Conservation (phyloP, 2,797 vertebrate species). For the Notamacropus eugenii region DNA sequence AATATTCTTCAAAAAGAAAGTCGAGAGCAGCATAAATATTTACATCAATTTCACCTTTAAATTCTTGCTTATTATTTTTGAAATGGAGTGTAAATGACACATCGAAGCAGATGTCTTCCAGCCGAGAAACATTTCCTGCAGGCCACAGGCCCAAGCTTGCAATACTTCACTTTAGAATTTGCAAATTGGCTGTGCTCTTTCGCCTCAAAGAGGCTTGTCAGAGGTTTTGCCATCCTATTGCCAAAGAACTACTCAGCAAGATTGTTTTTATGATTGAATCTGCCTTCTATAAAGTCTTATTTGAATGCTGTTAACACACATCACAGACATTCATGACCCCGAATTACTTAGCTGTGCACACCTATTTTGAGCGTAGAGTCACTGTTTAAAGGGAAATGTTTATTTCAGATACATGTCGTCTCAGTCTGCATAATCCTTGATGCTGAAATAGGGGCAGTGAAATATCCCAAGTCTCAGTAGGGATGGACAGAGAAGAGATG, state of each 20-base stretch:
- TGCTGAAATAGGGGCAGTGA: neutral
- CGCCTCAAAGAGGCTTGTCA: neutral
- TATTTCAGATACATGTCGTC: neutral
- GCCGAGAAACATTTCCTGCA: neutral
- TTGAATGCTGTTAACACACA: slow-evolving; percentile 44
- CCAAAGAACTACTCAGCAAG: slow-evolving; percentile 70
- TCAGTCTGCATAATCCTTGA: neutral
- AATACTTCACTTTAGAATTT: neutral
- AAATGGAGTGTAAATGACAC: neutral
- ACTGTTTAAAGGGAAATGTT: slow-evolving; percentile 30
- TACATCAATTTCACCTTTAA: neutral
- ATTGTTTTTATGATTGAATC: slow-evolving; percentile 44
- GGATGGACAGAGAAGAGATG: neutral
- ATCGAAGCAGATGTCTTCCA: neutral
- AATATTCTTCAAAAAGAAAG: neutral
- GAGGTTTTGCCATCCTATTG: slow-evolving; percentile 17
- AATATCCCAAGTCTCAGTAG: neutral
- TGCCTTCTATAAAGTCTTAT: slow-evolving; percentile 44
- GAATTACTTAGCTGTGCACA: slow-evolving; percentile 59
- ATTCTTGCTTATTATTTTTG: neutral
- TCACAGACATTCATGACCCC: slow-evolving; percentile 40
- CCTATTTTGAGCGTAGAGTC: neutral
- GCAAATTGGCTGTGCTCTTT: slow-evolving; percentile 1
- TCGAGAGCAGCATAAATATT: slow-evolving; percentile 20
- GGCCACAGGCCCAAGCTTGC: neutral